Evolutionary conservation across 1,140 invertebrate genomes (phyloP).

Genomic region (Drosophila neocordata): DNA sequence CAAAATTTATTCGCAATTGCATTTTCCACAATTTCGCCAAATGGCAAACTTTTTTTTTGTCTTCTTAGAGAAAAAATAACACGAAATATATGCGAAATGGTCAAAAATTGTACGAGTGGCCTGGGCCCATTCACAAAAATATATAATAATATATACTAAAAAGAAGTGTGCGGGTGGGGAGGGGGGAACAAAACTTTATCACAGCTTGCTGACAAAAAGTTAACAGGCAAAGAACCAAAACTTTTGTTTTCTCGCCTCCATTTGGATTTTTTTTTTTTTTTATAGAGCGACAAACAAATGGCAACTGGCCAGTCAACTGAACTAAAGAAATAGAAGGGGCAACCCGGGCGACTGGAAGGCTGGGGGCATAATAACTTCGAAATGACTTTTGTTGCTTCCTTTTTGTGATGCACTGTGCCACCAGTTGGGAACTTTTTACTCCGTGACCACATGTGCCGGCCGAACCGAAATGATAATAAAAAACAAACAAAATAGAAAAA

Average conservation of each 20-base stretch:
- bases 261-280: conserved; percentile 52
- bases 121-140: conserved; percentile 34
- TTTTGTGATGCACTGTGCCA: conserved; percentile 56
- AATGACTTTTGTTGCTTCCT: conserved; percentile 78
- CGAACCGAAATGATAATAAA: conserved; percentile 10
- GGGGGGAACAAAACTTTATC: conserved; percentile 54
- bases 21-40: conserved; percentile 57
- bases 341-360: not conserved
- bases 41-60: conserved; percentile 56
- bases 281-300: conserved; percentile 67
- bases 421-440: conserved; percentile 51
- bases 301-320: conserved; percentile 47
- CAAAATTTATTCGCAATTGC: conserved; percentile 67
- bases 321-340: not conserved
- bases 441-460: conserved; percentile 69
- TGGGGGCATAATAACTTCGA: conserved; percentile 67
- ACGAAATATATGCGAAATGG: conserved; percentile 39
- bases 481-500: conserved; percentile 11
- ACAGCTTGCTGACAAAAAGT: conserved; percentile 66
- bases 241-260: conserved; percentile 74
- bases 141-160: conserved; percentile 25
- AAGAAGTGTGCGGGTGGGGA: not conserved
- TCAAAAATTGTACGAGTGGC: conserved; percentile 37
- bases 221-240: conserved; percentile 59
- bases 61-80: conserved; percentile 17